A percentile compares a stretch with the other conserved stretches of the same genome.
These are phyloP conservation scores for Ctenoplectra terminalis DNA, from an alignment of 1,140 invertebrate genomes.

Conservation along the genomic window DNA sequence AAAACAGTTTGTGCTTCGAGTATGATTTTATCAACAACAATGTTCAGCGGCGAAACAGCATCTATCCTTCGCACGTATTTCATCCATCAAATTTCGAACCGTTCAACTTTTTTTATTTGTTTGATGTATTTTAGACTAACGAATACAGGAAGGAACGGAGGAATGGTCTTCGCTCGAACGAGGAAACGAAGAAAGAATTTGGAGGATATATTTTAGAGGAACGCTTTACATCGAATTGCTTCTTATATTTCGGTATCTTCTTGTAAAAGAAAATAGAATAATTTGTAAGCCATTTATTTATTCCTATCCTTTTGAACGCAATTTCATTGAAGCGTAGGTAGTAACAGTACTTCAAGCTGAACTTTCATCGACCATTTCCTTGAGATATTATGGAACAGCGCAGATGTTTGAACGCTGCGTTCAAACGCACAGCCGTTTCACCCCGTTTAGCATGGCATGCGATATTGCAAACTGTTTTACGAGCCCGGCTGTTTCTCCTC, in stretches of 20 bases:
- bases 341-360: background rate
- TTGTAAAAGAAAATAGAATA: background rate
- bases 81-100: too few species aligned
- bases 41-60: background rate
- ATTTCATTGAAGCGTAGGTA: background rate
- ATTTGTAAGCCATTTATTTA: background rate
- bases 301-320: background rate
- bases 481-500: background rate
- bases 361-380: conserved; percentile 24
- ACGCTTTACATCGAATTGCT: background rate
- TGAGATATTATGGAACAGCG: conserved; percentile 25
- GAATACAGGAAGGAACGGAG: too few species aligned
- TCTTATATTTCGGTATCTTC: too few species aligned
- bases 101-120: background rate
- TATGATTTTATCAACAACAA: background rate
- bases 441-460: conserved; percentile 39
- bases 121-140: background rate
- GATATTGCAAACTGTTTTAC: conserved; percentile 46
- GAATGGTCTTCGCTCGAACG: background rate
- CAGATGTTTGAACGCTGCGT: conserved; percentile 22
- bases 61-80: background rate
- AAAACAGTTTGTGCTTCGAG: background rate
- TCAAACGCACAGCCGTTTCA: conserved; percentile 13
- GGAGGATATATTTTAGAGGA: background rate
- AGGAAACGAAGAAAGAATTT: background rate